Evolutionary conservation across 2,113 vertebrate species (phyloP).

Genomic region (Amblyopsis rosae): DNA sequence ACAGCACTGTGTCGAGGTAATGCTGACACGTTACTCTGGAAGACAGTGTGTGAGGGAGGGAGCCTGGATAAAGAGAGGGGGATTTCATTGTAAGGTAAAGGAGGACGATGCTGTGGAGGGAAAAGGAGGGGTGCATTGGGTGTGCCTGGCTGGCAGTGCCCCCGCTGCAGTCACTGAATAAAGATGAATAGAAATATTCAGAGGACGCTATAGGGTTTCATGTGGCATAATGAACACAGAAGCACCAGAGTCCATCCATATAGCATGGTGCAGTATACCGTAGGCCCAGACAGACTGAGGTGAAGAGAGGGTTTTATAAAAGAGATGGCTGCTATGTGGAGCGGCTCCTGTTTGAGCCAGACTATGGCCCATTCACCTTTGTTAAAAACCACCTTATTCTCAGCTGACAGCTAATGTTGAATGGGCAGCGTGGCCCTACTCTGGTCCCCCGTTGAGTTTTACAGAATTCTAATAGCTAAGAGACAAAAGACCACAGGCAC

Average conservation of each 20-base stretch:
- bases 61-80: not conserved
- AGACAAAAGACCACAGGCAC: conserved; percentile 73
- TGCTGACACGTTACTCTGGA: conserved; percentile 1
- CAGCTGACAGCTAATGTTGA: conserved; percentile 75
- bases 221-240: conserved; percentile 29
- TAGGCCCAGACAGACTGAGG: conserved; percentile 39
- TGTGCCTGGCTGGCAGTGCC: not conserved
- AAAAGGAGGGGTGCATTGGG: not conserved
- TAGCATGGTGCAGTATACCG: conserved; percentile 26
- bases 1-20: conserved; percentile 22
- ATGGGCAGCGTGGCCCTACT: conserved; percentile 68
- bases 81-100: conserved; percentile 5
- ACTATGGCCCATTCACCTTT: conserved; percentile 51
- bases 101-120: conserved; percentile 12
- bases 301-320: conserved; percentile 41
- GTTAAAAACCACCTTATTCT: conserved; percentile 73
- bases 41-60: conserved; percentile 6
- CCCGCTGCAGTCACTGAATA: conserved; percentile 38
- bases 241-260: conserved; percentile 31
- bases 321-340: conserved; percentile 41
- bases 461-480: conserved; percentile 73
- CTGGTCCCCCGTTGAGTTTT: conserved; percentile 62
- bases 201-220: conserved; percentile 37
- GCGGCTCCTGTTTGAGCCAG: conserved; percentile 43
- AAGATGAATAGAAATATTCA: conserved; percentile 55